Percentiles rank a stretch among this genome's conserved stretches.
Conservation (phyloP, 2,113 vertebrate genomes). For the Calypte anna region DNA sequence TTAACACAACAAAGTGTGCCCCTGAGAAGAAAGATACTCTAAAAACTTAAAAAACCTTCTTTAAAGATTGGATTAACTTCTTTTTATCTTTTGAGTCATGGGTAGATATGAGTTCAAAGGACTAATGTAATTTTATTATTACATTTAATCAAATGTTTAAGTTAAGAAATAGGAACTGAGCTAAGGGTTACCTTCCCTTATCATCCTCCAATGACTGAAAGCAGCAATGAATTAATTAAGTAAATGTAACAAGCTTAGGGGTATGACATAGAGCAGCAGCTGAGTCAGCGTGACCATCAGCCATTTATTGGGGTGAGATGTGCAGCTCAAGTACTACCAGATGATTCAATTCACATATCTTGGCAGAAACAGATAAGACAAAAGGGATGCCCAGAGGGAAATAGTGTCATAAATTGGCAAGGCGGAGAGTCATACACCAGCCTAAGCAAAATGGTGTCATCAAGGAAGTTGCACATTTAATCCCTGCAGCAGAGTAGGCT, state of each 20-base stretch:
- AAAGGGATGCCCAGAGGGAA: conserved; percentile 34
- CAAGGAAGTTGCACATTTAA: not conserved
- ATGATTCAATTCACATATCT: conserved; percentile 49
- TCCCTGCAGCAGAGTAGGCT: not conserved
- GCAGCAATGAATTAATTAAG: conserved; percentile 58
- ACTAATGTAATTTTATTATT: conserved; percentile 65
- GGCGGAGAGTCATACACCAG: conserved; percentile 14
- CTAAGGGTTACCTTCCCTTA: conserved; percentile 45
- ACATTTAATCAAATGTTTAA: conserved; percentile 57
- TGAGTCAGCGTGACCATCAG: conserved; percentile 47
- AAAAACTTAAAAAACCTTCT: conserved; percentile 41
- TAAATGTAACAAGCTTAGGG: conserved; percentile 44
- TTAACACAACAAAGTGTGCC: not conserved
- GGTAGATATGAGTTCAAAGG: conserved; percentile 51
- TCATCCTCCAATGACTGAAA: conserved; percentile 30
- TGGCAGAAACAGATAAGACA: conserved; percentile 43
- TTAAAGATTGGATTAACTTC: conserved; percentile 53
- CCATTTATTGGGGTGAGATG: conserved; percentile 33
- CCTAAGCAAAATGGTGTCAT: conserved; percentile 45
- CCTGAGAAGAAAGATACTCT: conserved; percentile 17
- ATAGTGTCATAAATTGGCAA: conserved; percentile 45
- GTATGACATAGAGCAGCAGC: conserved; percentile 37
- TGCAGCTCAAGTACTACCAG: conserved; percentile 47
- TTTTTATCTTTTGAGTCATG: conserved; percentile 39
- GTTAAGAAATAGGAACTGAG: conserved; percentile 57